phyloP scores from a whole-genome alignment of 2,797 vertebrate species.

The Acipenser oxyrinchus region DNA sequence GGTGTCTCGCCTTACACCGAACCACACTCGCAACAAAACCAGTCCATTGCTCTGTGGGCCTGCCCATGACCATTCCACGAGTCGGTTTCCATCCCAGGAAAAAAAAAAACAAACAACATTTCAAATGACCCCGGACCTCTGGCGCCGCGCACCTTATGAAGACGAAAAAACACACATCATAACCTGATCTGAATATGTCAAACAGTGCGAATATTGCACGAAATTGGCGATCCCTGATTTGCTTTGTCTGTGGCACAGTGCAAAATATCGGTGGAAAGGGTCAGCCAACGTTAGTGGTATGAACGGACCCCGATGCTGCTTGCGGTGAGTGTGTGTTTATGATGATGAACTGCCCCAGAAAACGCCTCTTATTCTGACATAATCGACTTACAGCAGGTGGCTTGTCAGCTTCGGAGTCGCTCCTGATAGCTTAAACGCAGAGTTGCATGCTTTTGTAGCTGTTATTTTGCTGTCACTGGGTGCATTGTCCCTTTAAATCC shows the following conservation, averaged over 20 bases:
- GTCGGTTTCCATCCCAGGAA: no score
- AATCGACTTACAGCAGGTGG: neutral
- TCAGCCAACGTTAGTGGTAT: neutral
- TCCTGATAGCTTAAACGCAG: constrained; percentile 29
- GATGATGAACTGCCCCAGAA: neutral
- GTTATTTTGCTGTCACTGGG: constrained; percentile 22
- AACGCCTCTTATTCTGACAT: constrained; percentile 1
- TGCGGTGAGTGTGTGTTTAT: neutral
- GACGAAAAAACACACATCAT: no score
- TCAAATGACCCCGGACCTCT: no score
- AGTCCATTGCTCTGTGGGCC: no score
- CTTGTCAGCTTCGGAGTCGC: constrained; percentile 14
- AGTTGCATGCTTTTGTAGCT: constrained; percentile 20
- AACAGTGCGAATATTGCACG: neutral
- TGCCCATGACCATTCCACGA: no score
- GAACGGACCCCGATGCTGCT: neutral
- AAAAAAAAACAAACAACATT: no score
- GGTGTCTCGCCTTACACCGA: no score
- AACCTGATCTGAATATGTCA: no score
- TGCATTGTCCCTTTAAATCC: constrained; percentile 29
- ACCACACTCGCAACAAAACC: no score
- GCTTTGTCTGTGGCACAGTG: constrained; percentile 10
- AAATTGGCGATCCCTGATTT: neutral
- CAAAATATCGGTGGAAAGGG: neutral
- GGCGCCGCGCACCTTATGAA: no score